A percentile compares a stretch with the other conserved stretches of the same genome.
These are phyloP conservation scores for Herminia tarsipennalis DNA, from an alignment of 2,888 invertebrate genomes.

Conservation along the genomic window DNA sequence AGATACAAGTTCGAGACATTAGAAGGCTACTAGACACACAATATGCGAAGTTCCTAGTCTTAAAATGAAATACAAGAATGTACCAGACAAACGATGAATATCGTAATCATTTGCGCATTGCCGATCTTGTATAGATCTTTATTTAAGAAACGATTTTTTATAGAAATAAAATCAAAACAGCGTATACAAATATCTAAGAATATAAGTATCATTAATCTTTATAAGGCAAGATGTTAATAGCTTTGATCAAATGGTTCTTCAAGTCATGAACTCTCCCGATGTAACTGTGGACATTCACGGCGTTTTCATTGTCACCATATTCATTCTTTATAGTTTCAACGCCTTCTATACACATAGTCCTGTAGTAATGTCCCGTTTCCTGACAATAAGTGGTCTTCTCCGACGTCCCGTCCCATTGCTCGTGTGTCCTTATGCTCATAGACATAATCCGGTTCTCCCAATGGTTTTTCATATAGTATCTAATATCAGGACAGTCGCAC, in stretches of 20 bases:
- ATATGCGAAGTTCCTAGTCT: too few species aligned
- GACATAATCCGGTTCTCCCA: conserved; percentile 54
- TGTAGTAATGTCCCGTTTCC: conserved; percentile 69
- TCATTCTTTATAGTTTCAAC: conserved; percentile 70
- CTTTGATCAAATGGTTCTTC: conserved; percentile 59
- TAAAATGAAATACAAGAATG: too few species aligned
- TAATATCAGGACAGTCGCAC: conserved; percentile 73
- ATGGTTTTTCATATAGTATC: conserved; percentile 58
- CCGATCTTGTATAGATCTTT: too few species aligned
- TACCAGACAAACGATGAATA: too few species aligned
- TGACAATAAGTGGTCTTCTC: conserved; percentile 62
- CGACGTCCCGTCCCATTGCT: conserved; percentile 71
- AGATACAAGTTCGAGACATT: too few species aligned
- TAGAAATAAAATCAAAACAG: background rate
- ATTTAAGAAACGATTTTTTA: too few species aligned
- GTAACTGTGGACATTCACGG: conserved; percentile 70
- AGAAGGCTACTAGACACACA: too few species aligned
- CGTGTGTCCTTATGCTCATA: conserved; percentile 60
- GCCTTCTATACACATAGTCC: conserved; percentile 68
- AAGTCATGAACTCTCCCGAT: conserved; percentile 49
- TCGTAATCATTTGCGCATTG: too few species aligned
- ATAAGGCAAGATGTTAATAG: conserved; percentile 58
- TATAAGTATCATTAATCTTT: conserved; percentile 35
- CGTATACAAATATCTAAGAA: background rate
- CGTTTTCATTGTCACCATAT: conserved; percentile 58